Evolutionary conservation across 2,888 invertebrate genomes (phyloP).

Genomic region (Lasius fuliginosus): DNA sequence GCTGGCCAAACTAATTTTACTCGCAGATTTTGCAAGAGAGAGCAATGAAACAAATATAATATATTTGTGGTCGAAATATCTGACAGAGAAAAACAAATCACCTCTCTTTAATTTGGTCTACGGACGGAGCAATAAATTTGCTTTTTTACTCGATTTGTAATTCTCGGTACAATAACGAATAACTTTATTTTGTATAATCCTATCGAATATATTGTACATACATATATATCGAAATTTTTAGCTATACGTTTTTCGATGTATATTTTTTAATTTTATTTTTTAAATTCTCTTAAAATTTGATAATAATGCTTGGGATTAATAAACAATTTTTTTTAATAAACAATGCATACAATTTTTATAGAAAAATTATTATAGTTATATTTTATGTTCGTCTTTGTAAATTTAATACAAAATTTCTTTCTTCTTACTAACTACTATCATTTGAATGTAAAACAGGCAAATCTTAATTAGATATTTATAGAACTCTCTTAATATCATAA

Average conservation of each 20-base stretch:
- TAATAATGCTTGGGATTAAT: neutral
- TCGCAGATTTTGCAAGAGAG: neutral
- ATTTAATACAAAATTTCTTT: neutral
- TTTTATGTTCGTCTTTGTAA: neutral
- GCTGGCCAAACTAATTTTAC: neutral
- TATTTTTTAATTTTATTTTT: neutral
- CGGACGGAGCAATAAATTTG: neutral
- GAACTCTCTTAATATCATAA: neutral
- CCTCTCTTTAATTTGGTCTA: constrained; percentile 7
- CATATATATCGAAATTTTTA: neutral
- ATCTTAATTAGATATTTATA: neutral
- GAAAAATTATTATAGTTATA: neutral
- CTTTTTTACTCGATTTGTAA: constrained; percentile 16
- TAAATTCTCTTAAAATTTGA: neutral
- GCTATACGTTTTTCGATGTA: neutral
- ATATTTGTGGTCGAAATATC: neutral
- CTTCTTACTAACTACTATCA: neutral
- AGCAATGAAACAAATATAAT: neutral
- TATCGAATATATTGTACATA: neutral
- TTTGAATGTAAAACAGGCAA: neutral
- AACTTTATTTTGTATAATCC: constrained; percentile 14
- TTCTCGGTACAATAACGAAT: neutral
- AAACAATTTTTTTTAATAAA: neutral
- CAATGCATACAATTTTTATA: neutral
- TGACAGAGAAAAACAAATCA: constrained; percentile 16